Base-by-base conservation (phyloP, 2,888 invertebrate species). In the Sipha maydis region DNA sequence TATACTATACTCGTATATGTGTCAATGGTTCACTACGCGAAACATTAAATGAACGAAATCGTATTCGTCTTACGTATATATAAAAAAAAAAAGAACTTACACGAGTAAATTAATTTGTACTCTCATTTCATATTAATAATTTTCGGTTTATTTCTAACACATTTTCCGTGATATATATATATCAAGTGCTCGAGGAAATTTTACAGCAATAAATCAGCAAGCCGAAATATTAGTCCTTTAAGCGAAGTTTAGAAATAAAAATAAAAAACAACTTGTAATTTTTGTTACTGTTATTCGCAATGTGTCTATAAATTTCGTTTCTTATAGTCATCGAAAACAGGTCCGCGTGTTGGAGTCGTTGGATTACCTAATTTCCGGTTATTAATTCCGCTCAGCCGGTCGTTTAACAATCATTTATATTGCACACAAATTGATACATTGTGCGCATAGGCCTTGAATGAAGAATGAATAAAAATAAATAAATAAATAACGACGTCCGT, bases 321-420 rank as follows among this genome's bases (percentile, higher is more conserved):
- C 41, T 80, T 38, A 77, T 77, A 38, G 75, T 61, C 80, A 86
- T 85, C 56, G 86, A 80, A 61, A 88, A 88, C 86, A 80, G 86
- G 86, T 88, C 85, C 85, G 85, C 69, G 48, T 86, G 86, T 73
- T 71, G 79, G 79, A 79, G 54, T 80, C 73, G 61, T 73, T 73
- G 80, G 86, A 88, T 88, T 88, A 88, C 86, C 86, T 88, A 88
- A 88, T 88, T 88, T 88, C 86, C 86, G 80, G 86, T 88, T 88
- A 88, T 88, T 88, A 88, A 80, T 38, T 73, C 28, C 41, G 86
- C 80, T 56, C 86, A 48, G 71, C 78, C 77, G 54, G 78, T 79
- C 79, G 86, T 86, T 86, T 88, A 88, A 88, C 86, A 88, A 88
- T 80, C 86, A n/a, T 56, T 61, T 73, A 75, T 71, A 86, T 71